Evolutionary conservation across 2,797 vertebrate genomes (phyloP).

Genomic region (Uromys caudimaculatus): DNA sequence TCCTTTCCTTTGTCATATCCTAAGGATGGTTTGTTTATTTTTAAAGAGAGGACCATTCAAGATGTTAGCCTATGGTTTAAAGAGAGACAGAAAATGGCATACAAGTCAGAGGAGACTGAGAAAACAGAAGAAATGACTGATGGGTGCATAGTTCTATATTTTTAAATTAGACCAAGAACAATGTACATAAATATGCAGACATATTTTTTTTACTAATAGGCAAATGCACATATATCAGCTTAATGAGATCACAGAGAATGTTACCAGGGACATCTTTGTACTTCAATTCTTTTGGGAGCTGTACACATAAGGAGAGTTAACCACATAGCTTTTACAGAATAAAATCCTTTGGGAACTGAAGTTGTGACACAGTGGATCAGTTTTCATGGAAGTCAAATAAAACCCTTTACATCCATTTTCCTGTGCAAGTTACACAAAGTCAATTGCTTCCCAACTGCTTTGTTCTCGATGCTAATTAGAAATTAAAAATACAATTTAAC

Average conservation of each 20-base stretch:
- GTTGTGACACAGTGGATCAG: slow-evolving; percentile 76
- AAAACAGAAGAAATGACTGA: slow-evolving; percentile 9
- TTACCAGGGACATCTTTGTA: slow-evolving; percentile 36
- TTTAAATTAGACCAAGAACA: slow-evolving; percentile 29
- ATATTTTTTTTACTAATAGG: slow-evolving; percentile 37
- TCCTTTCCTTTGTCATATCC: slow-evolving; percentile 50
- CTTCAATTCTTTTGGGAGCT: slow-evolving; percentile 49
- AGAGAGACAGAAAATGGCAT: slow-evolving; percentile 22
- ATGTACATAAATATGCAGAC: background rate
- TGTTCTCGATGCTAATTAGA: slow-evolving; percentile 58
- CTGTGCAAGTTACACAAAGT: slow-evolving; percentile 59
- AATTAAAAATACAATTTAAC: slow-evolving; percentile 63
- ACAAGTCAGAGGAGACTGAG: background rate
- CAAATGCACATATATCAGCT: background rate
- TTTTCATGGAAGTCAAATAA: slow-evolving; percentile 73
- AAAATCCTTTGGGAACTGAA: slow-evolving; percentile 63
- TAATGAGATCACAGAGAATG: background rate
- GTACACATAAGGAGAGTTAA: slow-evolving; percentile 54
- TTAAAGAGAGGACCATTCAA: slow-evolving; percentile 33
- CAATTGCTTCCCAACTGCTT: slow-evolving; percentile 59
- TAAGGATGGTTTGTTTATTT: slow-evolving; percentile 40
- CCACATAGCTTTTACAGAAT: slow-evolving; percentile 69
- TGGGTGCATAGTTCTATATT: background rate
- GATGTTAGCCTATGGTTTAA: slow-evolving; percentile 39
- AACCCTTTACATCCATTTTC: slow-evolving; percentile 68